These are phyloP conservation scores for Notothenia coriiceps DNA, from an alignment of 2,113 vertebrate genomes.

Conservation along the genomic window DNA sequence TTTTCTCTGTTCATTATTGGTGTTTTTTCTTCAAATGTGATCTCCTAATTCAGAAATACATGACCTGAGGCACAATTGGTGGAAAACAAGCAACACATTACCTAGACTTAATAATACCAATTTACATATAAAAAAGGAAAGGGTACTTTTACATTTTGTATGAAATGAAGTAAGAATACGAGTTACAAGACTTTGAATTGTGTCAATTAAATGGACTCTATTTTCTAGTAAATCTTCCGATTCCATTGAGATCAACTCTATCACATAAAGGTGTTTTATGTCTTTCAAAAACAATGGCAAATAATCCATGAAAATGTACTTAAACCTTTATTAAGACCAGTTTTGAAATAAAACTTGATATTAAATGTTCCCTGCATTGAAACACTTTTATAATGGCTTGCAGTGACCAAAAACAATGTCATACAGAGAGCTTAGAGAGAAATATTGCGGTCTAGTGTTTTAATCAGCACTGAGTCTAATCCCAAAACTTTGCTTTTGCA, in stretches of 20 bases:
- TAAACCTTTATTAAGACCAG: neutral
- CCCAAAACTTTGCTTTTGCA: neutral
- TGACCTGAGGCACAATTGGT: constrained; percentile 35
- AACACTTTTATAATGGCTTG: neutral
- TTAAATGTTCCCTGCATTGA: neutral
- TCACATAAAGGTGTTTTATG: constrained; percentile 15
- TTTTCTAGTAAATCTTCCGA: constrained; percentile 2
- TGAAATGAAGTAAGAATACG: neutral
- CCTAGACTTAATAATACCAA: constrained; percentile 50
- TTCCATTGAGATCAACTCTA: neutral
- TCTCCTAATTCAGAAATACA: constrained; percentile 53
- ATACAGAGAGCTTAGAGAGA: neutral
- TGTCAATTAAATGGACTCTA: neutral
- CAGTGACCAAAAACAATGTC: neutral
- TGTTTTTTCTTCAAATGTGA: constrained; percentile 43
- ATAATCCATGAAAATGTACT: constrained; percentile 1
- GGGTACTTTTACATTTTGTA: constrained; percentile 9
- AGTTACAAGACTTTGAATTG: neutral
- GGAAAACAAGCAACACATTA: constrained; percentile 60
- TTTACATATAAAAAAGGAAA: constrained; percentile 45
- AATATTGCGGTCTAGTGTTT: neutral
- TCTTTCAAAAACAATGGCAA: constrained; percentile 2
- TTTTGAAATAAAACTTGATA: constrained; percentile 1
- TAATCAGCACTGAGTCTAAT: neutral
- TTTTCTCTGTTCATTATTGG: constrained; percentile 61